phyloP scores from a whole-genome alignment of 2,888 invertebrate genomes.

The Caenorhabditis auriculariae region DNA sequence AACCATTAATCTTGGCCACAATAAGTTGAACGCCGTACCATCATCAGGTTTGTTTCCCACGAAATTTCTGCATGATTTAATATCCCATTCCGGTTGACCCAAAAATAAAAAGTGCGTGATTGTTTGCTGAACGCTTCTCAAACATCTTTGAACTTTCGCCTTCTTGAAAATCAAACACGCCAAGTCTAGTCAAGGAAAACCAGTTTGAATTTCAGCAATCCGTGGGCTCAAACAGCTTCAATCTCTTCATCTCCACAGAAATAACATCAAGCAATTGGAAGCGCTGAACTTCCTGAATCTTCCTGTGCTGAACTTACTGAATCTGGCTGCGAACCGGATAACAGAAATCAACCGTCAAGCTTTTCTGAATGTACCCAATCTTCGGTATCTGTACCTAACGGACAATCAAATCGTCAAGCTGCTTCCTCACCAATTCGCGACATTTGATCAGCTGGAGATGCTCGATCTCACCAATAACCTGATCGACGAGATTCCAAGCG shows the following conservation, averaged over 20 bases:
- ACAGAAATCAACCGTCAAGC: slow-evolving; percentile 50
- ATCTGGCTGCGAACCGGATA: slow-evolving; percentile 56
- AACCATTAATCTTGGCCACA: slow-evolving; percentile 62
- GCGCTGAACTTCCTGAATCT: slow-evolving; percentile 62
- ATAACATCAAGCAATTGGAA: slow-evolving; percentile 52
- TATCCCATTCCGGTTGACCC: background rate
- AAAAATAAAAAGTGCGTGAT: slow-evolving; percentile 2
- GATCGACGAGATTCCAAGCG: slow-evolving; percentile 33
- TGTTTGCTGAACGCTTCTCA: too few relatives aligned
- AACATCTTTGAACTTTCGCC: too few relatives aligned
- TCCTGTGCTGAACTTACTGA: slow-evolving; percentile 59
- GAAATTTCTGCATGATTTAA: background rate
- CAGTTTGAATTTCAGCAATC: slow-evolving; percentile 42
- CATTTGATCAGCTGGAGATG: slow-evolving; percentile 60
- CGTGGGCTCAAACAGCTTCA: slow-evolving; percentile 62
- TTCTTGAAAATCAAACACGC: background rate
- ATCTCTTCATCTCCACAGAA: slow-evolving; percentile 61
- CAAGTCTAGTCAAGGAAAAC: background rate
- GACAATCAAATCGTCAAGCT: slow-evolving; percentile 53
- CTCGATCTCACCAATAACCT: slow-evolving; percentile 51
- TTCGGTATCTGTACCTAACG: slow-evolving; percentile 61
- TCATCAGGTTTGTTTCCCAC: slow-evolving; percentile 44
- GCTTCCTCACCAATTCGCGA: slow-evolving; percentile 48
- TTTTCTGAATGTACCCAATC: slow-evolving; percentile 62
- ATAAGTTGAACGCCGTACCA: slow-evolving; percentile 54